Evolutionary conservation across 2,113 vertebrate species (phyloP).

Genomic region (Gavialis gangeticus): DNA sequence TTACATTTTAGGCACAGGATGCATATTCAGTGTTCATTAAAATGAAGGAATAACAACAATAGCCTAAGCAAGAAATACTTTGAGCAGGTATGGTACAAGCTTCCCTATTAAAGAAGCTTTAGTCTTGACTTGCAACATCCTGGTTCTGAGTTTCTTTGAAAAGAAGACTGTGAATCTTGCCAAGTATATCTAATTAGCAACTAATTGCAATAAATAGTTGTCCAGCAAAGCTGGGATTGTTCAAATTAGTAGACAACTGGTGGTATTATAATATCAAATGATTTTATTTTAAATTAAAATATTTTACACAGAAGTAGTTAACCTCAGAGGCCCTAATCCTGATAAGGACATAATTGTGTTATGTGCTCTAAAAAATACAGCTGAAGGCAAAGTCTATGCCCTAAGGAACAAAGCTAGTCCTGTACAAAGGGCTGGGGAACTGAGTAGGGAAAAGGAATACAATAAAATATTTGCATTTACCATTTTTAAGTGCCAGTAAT

Average conservation of each 20-base stretch:
- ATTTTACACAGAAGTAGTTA: not conserved
- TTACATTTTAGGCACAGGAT: not conserved
- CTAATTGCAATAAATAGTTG: constrained; percentile 12
- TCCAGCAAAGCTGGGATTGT: constrained; percentile 47
- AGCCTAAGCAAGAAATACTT: not conserved
- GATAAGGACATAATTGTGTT: not conserved
- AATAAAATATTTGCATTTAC: not conserved
- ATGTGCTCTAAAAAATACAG: not conserved
- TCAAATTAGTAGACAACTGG: constrained; percentile 47
- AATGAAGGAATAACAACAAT: not conserved
- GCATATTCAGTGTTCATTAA: not conserved
- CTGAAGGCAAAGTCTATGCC: not conserved
- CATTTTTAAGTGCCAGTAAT: not conserved
- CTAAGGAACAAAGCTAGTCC: not conserved
- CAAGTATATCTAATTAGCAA: constrained; percentile 57
- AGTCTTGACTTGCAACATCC: not conserved
- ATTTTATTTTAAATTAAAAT: not conserved
- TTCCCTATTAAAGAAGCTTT: not conserved
- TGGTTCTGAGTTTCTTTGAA: constrained; percentile 5
- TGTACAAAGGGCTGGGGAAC: not conserved
- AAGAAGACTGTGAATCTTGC: constrained; percentile 10
- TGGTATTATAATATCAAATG: not conserved
- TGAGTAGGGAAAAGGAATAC: not conserved
- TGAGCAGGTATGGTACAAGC: not conserved
- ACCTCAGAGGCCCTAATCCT: not conserved